Conservation (phyloP, 1,140 invertebrate species). For the Drosophila ananassae region DNA sequence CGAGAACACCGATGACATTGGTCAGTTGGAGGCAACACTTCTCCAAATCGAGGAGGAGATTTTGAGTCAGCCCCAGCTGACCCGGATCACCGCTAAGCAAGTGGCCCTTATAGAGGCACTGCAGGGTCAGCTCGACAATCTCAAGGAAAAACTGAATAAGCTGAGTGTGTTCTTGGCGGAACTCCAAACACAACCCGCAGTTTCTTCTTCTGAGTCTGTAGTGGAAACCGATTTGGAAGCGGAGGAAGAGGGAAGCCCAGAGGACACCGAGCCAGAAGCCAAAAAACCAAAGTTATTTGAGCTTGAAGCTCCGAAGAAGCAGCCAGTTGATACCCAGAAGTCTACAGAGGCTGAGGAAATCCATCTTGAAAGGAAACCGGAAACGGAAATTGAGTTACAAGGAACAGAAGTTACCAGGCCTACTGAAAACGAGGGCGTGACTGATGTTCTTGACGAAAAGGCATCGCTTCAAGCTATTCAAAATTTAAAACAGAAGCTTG, state of each 20-base stretch:
- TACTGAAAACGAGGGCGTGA: not conserved
- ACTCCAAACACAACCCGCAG: constrained; percentile 16
- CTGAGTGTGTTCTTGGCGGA: constrained; percentile 22
- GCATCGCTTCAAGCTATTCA: constrained; percentile 4
- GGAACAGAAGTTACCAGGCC: not conserved
- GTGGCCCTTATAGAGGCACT: constrained; percentile 52
- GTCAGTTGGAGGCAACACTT: constrained; percentile 56
- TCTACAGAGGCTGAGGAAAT: not conserved
- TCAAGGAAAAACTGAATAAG: constrained; percentile 49
- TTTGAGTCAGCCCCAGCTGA: constrained; percentile 51
- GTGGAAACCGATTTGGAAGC: constrained; percentile 13
- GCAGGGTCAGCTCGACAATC: constrained; percentile 53
- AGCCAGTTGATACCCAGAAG: not conserved
- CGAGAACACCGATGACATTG: constrained; percentile 56
- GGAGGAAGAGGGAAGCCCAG: constrained; percentile 13
- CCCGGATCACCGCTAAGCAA: constrained; percentile 52
- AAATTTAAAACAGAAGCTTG: constrained; percentile 3
- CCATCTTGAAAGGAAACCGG: not conserved
- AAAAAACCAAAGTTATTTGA: constrained; percentile 39
- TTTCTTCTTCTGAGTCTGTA: constrained; percentile 31
- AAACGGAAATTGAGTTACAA: not conserved
- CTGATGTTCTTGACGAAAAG: not conserved
- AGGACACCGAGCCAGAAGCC: constrained; percentile 22
- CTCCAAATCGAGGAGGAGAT: constrained; percentile 68
- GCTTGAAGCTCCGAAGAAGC: constrained; percentile 14